Percentiles rank a stretch among this genome's conserved stretches.
Evolutionary conservation across 2,888 invertebrate genomes (phyloP).

Genomic region (Alcis repandata): DNA sequence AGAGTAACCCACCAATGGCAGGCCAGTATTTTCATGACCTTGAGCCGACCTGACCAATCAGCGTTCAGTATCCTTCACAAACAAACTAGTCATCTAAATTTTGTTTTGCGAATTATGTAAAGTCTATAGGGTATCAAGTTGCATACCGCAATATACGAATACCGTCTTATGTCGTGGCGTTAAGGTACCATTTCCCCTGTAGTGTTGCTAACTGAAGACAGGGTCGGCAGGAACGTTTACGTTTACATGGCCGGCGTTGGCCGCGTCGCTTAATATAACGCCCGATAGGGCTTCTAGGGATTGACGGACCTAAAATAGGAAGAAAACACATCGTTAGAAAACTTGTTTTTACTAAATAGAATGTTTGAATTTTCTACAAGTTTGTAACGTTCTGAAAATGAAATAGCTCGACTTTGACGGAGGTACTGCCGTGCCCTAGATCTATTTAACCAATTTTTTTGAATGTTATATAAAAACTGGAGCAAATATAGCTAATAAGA

Average conservation of each 20-base stretch:
- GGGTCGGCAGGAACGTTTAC: slow-evolving; percentile 70
- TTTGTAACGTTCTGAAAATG: no score
- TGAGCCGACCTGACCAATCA: neutral
- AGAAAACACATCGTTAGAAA: slow-evolving; percentile 24
- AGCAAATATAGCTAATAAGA: no score
- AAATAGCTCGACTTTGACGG: no score
- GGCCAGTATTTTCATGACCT: neutral
- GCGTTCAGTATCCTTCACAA: neutral
- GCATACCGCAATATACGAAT: slow-evolving; percentile 5
- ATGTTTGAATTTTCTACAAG: no score
- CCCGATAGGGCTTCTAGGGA: slow-evolving; percentile 93
- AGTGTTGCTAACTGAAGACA: slow-evolving; percentile 73
- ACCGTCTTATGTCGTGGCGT: slow-evolving; percentile 8
- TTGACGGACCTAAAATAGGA: slow-evolving; percentile 89
- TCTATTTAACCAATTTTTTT: no score
- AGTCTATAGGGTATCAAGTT: slow-evolving; percentile 2
- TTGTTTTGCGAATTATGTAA: neutral
- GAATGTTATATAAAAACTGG: no score
- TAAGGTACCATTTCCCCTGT: slow-evolving; percentile 22
- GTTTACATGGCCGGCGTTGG: slow-evolving; percentile 45
- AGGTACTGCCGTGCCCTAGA: no score
- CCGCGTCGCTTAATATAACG: slow-evolving; percentile 84
- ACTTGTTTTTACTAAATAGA: neutral
- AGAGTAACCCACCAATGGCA: neutral
- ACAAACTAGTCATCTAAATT: neutral